These are phyloP conservation scores for Danaus melanippus DNA, from an alignment of 1,140 invertebrate species.

Conservation along the genomic window DNA sequence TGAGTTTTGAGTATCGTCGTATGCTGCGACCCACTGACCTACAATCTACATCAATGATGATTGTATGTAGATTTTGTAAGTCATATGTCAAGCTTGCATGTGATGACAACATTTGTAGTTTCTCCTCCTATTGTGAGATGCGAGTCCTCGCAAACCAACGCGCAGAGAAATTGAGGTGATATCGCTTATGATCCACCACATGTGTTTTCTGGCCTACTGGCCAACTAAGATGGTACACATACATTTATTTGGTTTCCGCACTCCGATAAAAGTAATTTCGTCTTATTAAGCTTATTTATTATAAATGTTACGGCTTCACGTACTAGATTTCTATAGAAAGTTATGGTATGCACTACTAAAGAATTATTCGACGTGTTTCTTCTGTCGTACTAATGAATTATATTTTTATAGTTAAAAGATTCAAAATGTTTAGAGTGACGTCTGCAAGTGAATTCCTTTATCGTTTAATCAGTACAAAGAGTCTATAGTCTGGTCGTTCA, in stretches of 20 bases:
- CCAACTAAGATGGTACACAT: slow-evolving; percentile 39
- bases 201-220: slow-evolving; percentile 50
- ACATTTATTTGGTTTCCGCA: slow-evolving; percentile 9
- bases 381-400: too few relatives aligned
- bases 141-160: slow-evolving; percentile 31
- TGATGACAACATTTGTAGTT: slow-evolving; percentile 59
- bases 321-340: too few relatives aligned
- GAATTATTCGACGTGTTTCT: too few relatives aligned
- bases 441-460: too few relatives aligned
- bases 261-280: too few relatives aligned
- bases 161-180: slow-evolving; percentile 58
- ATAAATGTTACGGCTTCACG: too few relatives aligned
- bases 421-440: too few relatives aligned
- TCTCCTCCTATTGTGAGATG: slow-evolving; percentile 41
- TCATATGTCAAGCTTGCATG: slow-evolving; percentile 50
- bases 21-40: slow-evolving; percentile 58
- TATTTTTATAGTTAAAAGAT: too few relatives aligned
- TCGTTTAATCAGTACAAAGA: too few relatives aligned
- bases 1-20: slow-evolving; percentile 25
- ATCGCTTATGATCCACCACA: slow-evolving; percentile 44
- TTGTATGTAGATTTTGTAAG: slow-evolving; percentile 70
- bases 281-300: too few relatives aligned
- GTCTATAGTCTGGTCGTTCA: too few relatives aligned
- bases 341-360: too few relatives aligned
- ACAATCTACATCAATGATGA: slow-evolving; percentile 60